These are phyloP conservation scores for Drosophila ananassae DNA, from an alignment of 1,140 invertebrate genomes.

Conservation along the genomic window DNA sequence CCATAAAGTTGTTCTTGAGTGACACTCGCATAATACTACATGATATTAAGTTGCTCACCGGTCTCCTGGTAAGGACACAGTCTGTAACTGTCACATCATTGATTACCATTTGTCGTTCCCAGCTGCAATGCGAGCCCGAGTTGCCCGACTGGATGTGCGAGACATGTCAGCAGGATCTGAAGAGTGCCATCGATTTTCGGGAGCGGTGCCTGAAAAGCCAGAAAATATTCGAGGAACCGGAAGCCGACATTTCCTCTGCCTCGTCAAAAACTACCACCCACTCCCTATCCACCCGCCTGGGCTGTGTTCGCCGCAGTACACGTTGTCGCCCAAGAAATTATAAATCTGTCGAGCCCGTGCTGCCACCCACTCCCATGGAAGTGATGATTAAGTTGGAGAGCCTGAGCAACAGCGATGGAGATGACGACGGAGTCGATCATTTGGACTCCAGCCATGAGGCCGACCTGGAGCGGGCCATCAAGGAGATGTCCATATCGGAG, in stretches of 20 bases:
- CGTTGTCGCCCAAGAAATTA: constrained; percentile 12
- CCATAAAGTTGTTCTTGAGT: constrained; percentile 46
- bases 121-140: constrained; percentile 35
- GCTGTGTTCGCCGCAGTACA: constrained; percentile 43
- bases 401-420: constrained; percentile 14
- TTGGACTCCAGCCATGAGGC: constrained; percentile 39
- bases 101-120: background rate
- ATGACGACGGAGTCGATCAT: constrained; percentile 54
- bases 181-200: constrained; percentile 60
- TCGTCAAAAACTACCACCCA: background rate
- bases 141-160: constrained; percentile 59
- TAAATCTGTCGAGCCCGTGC: background rate
- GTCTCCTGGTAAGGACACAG: constrained; percentile 49
- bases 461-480: constrained; percentile 18
- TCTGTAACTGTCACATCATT: background rate
- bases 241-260: background rate
- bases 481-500: constrained; percentile 20
- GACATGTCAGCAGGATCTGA: constrained; percentile 49
- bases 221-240: constrained; percentile 40
- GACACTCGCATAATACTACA: constrained; percentile 28
- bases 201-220: constrained; percentile 60
- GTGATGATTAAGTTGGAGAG: constrained; percentile 62
- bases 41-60: constrained; percentile 61
- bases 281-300: background rate
- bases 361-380: constrained; percentile 39